Conservation (phyloP, 2,113 vertebrate genomes). For the Dendrocopos noguchii region DNA sequence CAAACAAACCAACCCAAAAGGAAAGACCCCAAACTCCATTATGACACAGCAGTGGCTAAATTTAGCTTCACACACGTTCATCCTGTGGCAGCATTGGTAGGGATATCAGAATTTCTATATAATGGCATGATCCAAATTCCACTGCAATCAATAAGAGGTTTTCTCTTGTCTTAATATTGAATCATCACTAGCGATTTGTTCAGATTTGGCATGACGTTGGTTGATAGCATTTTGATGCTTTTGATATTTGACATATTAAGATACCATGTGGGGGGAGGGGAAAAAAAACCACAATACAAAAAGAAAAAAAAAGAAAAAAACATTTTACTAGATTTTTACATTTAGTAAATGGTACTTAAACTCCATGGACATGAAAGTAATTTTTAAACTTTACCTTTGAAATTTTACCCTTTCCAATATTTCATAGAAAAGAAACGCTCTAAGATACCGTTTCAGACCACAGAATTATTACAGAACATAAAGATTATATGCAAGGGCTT, state of each 20-base stretch:
- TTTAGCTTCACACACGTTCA: not conserved
- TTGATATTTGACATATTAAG: not conserved
- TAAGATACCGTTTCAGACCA: conserved; percentile 70
- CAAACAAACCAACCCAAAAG: not conserved
- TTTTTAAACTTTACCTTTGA: conserved; percentile 63
- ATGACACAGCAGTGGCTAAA: not conserved
- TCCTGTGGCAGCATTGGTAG: not conserved
- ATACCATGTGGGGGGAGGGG: not conserved
- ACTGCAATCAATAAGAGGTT: not conserved
- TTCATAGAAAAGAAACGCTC: conserved; percentile 68
- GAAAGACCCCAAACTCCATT: not conserved
- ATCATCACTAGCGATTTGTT: not conserved
- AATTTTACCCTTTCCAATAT: conserved; percentile 64
- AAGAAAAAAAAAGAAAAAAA: conserved; percentile 34
- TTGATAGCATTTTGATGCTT: not conserved
- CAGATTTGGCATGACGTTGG: not conserved
- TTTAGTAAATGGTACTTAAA: conserved; percentile 66
- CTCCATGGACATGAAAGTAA: conserved; percentile 68
- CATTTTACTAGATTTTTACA: conserved; percentile 73
- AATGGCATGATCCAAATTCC: not conserved
- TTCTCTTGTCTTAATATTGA: not conserved
- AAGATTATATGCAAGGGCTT: conserved; percentile 67
- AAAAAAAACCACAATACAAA: conserved; percentile 38
- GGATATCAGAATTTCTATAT: not conserved
- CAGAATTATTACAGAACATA: conserved; percentile 73